Percentiles rank a stretch among this genome's conserved stretches.
phyloP scores from a whole-genome alignment of 2,888 invertebrate species.

The Leptogaster cylindrica region DNA sequence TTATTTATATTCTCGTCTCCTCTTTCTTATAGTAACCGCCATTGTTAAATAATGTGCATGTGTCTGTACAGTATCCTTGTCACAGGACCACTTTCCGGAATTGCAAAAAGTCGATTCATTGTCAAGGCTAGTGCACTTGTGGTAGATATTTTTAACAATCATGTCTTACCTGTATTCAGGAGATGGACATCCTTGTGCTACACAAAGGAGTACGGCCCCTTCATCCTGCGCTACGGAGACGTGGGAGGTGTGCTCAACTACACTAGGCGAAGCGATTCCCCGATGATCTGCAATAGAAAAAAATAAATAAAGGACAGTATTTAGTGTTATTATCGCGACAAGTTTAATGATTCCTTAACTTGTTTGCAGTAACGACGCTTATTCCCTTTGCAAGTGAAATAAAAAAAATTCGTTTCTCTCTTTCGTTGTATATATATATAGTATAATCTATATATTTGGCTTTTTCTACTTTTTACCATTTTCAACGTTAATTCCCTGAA shows the following conservation, averaged over 20 bases:
- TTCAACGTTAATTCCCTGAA: slow-evolving; percentile 32
- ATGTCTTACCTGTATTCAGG: slow-evolving; percentile 75
- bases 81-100: no score
- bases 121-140: no score
- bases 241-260: slow-evolving; percentile 73
- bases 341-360: slow-evolving; percentile 10
- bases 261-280: slow-evolving; percentile 74
- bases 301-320: no score
- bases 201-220: slow-evolving; percentile 76
- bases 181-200: slow-evolving; percentile 79
- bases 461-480: slow-evolving; percentile 41
- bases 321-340: neutral
- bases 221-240: slow-evolving; percentile 76
- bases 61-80: no score
- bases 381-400: slow-evolving; percentile 10
- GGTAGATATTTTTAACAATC: no score
- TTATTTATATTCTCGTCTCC: no score
- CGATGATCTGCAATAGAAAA: slow-evolving; percentile 69
- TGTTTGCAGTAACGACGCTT: slow-evolving; percentile 9
- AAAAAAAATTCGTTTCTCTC: no score
- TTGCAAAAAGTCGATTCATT: no score
- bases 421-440: no score
- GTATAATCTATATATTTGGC: neutral
- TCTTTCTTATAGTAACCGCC: no score
- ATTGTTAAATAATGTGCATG: no score